Evolutionary conservation across 2,797 vertebrate species (phyloP).

Genomic region (Sebastes hubbsi): DNA sequence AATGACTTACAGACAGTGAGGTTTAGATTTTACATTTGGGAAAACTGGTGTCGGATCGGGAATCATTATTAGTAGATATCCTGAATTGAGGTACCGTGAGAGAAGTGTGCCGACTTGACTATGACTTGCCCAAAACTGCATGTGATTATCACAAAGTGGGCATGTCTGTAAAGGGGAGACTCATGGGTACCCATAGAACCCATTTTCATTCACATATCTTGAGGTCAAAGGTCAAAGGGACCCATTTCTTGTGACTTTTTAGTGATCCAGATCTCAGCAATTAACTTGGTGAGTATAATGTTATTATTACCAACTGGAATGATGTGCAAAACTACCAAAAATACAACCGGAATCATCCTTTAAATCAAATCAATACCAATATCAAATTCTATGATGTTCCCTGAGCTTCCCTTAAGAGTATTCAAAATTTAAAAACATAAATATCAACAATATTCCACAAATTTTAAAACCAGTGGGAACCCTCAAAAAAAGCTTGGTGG

Average conservation of each 20-base stretch:
- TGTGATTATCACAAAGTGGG: no score
- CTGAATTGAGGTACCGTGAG: no score
- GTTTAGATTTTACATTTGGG: no score
- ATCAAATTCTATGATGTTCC: not conserved
- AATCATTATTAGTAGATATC: no score
- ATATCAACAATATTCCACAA: constrained; percentile 1
- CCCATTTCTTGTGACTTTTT: not conserved
- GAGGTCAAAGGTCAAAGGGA: no score
- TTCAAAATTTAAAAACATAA: not conserved
- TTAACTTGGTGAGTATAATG: not conserved
- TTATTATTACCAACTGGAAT: not conserved
- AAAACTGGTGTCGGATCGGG: no score
- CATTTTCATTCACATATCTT: no score
- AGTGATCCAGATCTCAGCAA: not conserved
- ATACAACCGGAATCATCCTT: not conserved
- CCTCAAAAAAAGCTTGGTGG: constrained; percentile 63
- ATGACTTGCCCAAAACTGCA: no score
- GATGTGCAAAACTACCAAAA: not conserved
- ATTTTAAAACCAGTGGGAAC: constrained; percentile 69
- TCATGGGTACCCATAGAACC: no score
- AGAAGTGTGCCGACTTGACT: no score
- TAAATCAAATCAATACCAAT: not conserved
- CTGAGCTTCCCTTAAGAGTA: not conserved
- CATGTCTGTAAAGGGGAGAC: no score
- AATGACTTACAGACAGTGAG: not conserved